A percentile compares a stretch with the other conserved stretches of the same genome.
These are phyloP conservation scores for Sebastiscus tertius DNA, from an alignment of 2,797 vertebrate genomes.

Conservation along the genomic window DNA sequence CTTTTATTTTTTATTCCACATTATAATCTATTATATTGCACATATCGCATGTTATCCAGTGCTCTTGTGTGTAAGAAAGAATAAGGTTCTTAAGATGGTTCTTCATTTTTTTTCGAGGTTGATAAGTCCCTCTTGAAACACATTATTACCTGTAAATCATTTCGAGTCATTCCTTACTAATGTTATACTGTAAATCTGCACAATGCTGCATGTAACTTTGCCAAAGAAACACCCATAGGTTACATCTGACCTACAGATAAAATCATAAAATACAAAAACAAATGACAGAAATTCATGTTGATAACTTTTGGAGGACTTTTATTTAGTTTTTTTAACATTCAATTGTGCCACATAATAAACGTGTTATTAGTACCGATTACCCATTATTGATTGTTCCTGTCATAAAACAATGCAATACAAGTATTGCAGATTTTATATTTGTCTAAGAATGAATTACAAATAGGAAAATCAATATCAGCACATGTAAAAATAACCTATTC, in stretches of 20 bases:
- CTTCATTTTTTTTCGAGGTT: not conserved
- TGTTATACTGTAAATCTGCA: not conserved
- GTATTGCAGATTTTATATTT: not conserved
- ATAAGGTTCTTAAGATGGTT: too few species aligned
- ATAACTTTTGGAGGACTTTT: not conserved
- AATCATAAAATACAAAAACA: not conserved
- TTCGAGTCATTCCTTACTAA: not conserved
- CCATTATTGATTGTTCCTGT: not conserved
- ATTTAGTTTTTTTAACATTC: not conserved
- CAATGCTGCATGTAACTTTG: not conserved
- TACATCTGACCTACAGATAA: not conserved
- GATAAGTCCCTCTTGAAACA: not conserved
- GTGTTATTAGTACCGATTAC: not conserved
- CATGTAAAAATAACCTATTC: conserved; percentile 33
- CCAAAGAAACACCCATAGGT: not conserved
- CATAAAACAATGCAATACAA: not conserved
- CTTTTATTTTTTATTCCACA: too few species aligned
- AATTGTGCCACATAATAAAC: not conserved
- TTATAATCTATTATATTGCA: too few species aligned
- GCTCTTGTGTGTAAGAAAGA: too few species aligned
- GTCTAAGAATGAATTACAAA: not conserved
- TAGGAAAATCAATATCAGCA: conserved; percentile 18
- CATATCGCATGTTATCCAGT: too few species aligned
- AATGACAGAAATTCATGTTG: not conserved
- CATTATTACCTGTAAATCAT: not conserved